These are phyloP conservation scores for Brenthis hecate DNA, from an alignment of 2,888 invertebrate species.

Conservation along the genomic window DNA sequence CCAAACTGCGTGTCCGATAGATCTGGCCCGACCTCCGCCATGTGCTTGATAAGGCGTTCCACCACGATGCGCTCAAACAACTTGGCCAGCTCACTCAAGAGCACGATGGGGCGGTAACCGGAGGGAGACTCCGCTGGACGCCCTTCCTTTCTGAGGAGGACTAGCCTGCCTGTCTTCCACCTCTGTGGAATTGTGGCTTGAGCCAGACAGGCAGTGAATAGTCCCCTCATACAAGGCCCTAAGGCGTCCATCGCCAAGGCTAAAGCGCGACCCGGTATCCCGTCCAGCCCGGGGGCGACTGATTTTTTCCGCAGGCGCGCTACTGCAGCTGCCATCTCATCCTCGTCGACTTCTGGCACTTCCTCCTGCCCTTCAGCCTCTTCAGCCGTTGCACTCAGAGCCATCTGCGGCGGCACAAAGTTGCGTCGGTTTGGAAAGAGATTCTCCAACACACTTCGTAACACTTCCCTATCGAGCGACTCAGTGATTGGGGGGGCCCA, in stretches of 20 bases:
- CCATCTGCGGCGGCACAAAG: not conserved
- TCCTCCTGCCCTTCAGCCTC: not conserved
- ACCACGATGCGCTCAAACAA: too few relatives aligned
- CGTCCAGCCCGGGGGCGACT: not conserved
- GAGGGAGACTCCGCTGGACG: not conserved
- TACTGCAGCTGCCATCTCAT: too few relatives aligned
- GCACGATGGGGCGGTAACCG: not conserved
- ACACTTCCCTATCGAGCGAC: too few relatives aligned
- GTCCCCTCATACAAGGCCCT: not conserved
- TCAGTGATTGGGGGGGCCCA: too few relatives aligned
- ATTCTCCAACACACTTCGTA: not conserved
- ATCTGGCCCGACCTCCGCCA: too few relatives aligned
- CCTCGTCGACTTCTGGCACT: too few relatives aligned
- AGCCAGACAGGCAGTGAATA: not conserved
- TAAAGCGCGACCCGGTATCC: not conserved
- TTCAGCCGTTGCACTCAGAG: too few relatives aligned
- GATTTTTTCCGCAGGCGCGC: not conserved
- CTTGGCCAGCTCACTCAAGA: not conserved
- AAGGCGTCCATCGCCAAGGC: not conserved
- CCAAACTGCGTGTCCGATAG: too few relatives aligned
- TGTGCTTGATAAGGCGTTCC: too few relatives aligned
- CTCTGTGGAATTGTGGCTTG: slow-evolving; percentile 1
- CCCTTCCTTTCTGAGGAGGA: not conserved
- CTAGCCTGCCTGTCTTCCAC: not conserved
- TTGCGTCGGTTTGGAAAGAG: slow-evolving; percentile 8